These are phyloP conservation scores for Alca torda DNA, from an alignment of 2,797 vertebrate species.

Conservation along the genomic window DNA sequence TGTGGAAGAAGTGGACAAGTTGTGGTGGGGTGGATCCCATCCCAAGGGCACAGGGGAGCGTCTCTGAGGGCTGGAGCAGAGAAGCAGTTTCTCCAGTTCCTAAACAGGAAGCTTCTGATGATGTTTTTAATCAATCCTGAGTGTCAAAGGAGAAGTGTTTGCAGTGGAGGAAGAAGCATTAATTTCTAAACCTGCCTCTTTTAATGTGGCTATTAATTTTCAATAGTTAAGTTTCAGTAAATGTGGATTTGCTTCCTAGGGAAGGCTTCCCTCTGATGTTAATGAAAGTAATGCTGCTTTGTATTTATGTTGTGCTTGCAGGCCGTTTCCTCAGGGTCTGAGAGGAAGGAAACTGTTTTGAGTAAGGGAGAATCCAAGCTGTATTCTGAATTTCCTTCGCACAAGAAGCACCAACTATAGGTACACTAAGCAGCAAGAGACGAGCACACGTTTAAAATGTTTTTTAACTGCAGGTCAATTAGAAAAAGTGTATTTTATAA, in stretches of 20 bases:
- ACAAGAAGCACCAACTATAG: background rate
- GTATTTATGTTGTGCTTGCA: background rate
- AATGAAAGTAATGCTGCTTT: background rate
- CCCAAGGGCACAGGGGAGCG: background rate
- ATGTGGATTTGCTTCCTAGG: background rate
- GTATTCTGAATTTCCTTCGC: background rate
- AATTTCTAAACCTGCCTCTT: background rate
- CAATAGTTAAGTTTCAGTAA: background rate
- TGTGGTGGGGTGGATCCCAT: background rate
- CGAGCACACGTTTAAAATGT: background rate
- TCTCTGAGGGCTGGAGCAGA: background rate
- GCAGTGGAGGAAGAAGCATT: background rate
- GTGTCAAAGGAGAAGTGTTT: background rate
- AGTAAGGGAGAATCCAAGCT: background rate
- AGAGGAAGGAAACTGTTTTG: constrained; percentile 32
- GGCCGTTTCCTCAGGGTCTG: background rate
- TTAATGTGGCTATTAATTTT: background rate
- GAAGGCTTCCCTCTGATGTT: background rate
- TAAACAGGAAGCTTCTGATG: background rate
- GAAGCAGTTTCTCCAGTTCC: background rate
- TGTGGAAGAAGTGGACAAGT: background rate
- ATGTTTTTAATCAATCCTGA: background rate
- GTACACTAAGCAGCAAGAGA: background rate
- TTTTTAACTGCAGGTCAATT: background rate
- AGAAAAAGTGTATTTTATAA: background rate